A percentile compares a stretch with the other conserved stretches of the same genome.
These are phyloP conservation scores for Mesoclemmys tuberculata DNA, from an alignment of 2,113 vertebrate species.

Conservation along the genomic window DNA sequence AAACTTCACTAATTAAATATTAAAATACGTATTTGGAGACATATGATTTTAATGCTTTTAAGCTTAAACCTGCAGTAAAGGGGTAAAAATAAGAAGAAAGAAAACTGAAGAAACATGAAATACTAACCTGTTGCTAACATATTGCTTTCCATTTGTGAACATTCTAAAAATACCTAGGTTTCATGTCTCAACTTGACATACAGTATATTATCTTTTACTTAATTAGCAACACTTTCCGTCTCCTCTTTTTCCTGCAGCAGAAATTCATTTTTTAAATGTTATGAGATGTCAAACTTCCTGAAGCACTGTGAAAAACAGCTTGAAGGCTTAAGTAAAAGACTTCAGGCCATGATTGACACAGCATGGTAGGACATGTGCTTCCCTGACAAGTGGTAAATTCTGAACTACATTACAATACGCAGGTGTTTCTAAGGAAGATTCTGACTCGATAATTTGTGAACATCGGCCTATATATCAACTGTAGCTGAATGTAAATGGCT, in stretches of 20 bases:
- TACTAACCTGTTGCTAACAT: neutral
- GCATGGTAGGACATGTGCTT: slow-evolving; percentile 23
- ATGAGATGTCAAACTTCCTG: slow-evolving; percentile 66
- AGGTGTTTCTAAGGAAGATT: slow-evolving; percentile 69
- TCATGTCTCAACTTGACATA: neutral
- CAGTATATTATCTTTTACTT: slow-evolving; percentile 43
- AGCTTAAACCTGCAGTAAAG: neutral
- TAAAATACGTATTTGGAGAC: neutral
- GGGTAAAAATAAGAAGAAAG: neutral
- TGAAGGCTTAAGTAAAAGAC: slow-evolving; percentile 36
- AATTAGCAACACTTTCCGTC: slow-evolving; percentile 37
- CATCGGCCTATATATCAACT: slow-evolving; percentile 62
- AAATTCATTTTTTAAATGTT: slow-evolving; percentile 71
- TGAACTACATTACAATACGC: slow-evolving; percentile 48
- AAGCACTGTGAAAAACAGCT: slow-evolving; percentile 66
- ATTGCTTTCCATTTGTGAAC: neutral
- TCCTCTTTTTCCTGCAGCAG: slow-evolving; percentile 13
- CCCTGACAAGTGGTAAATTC: slow-evolving; percentile 73
- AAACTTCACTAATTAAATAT: neutral
- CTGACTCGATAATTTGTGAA: slow-evolving; percentile 69
- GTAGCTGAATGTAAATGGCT: slow-evolving; percentile 39
- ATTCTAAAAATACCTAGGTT: slow-evolving; percentile 27
- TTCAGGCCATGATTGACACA: slow-evolving; percentile 69
- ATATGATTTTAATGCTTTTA: neutral
- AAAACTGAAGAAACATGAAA: neutral